Evolutionary conservation across 2,113 vertebrate species (phyloP).

Genomic region (Xenopus tropicalis): UCB_Xtro_10.0 CM004450.2:116517501-116518000

Average conservation of each 20-base stretch:
- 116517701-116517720: too few species aligned
- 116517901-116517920: constrained; percentile 3
- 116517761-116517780: neutral
- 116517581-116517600: too few species aligned
- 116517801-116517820: neutral
- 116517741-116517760: neutral
- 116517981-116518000: neutral
- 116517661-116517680: too few species aligned
- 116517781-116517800: neutral
- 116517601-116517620: too few species aligned
- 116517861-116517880: constrained; percentile 8
- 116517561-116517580: too few species aligned
- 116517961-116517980: neutral
- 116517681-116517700: too few species aligned
- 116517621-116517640: too few species aligned
- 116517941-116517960: neutral
- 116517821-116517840: neutral
- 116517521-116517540: too few species aligned
- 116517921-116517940: constrained; percentile 8
- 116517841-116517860: constrained; percentile 4
- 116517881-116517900: constrained; percentile 12
- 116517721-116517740: too few species aligned
- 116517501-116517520: too few species aligned
- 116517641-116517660: too few species aligned
- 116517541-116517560: too few species aligned